These are phyloP conservation scores for Agonopterix alstromeriana DNA, from an alignment of 2,888 invertebrate species.

Conservation along the genomic window DNA sequence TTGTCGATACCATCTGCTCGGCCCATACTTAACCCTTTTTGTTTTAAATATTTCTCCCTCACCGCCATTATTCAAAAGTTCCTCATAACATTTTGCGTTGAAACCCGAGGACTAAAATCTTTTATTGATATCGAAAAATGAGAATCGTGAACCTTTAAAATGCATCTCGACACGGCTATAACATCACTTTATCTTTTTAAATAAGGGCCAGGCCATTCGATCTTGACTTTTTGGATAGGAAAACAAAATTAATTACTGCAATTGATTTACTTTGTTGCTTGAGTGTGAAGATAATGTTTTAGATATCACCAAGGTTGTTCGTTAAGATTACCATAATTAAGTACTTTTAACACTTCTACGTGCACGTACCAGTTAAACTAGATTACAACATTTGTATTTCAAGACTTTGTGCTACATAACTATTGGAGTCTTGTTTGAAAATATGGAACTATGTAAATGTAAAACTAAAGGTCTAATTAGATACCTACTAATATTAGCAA, in stretches of 20 bases:
- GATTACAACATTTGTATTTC: too few species aligned
- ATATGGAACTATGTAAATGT: too few species aligned
- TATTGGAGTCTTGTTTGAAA: too few species aligned
- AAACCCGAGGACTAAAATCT: constrained; percentile 52
- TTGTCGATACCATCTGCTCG: constrained; percentile 71
- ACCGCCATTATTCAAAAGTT: constrained; percentile 71
- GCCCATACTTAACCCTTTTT: constrained; percentile 66
- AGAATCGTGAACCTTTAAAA: constrained; percentile 49
- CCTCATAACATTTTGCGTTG: constrained; percentile 64
- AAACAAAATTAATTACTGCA: constrained; percentile 35
- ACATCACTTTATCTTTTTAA: constrained; percentile 47
- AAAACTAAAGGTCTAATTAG: too few species aligned
- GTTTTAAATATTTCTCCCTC: constrained; percentile 60
- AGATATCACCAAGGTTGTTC: constrained; percentile 20
- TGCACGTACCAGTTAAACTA: too few species aligned
- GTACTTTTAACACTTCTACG: neutral
- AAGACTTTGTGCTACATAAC: too few species aligned
- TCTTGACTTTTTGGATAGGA: constrained; percentile 28
- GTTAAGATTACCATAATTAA: constrained; percentile 5
- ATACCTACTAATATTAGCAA: too few species aligned
- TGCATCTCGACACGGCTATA: constrained; percentile 40
- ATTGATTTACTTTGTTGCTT: constrained; percentile 39
- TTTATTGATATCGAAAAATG: constrained; percentile 68
- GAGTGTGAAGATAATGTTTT: constrained; percentile 29
- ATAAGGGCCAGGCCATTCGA: constrained; percentile 29